Conservation (phyloP, 2,888 invertebrate species). For the Yponomeuta malinellus region DNA sequence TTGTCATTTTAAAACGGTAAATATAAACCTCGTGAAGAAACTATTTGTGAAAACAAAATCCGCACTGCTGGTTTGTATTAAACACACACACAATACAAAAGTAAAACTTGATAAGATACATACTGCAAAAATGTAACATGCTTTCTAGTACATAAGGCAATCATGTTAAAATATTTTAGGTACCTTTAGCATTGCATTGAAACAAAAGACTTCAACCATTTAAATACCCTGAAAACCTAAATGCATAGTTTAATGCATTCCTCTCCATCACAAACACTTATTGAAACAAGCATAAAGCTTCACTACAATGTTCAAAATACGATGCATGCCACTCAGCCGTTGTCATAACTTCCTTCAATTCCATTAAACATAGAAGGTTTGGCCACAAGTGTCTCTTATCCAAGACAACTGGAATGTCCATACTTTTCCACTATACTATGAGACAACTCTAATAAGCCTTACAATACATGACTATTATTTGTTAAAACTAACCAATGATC, state of each 20-base stretch:
- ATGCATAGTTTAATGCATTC: neutral
- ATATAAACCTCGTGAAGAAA: neutral
- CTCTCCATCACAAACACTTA: neutral
- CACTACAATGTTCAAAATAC: neutral
- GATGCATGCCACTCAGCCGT: neutral
- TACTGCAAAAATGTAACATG: neutral
- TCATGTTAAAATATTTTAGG: neutral
- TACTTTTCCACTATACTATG: neutral
- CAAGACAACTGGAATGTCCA: conserved; percentile 7
- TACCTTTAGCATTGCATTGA: neutral
- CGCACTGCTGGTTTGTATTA: neutral
- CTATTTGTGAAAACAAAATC: neutral
- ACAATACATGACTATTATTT: conserved; percentile 6
- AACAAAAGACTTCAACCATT: neutral
- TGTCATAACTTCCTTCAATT: neutral
- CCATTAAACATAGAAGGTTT: neutral
- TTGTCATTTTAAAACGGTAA: neutral
- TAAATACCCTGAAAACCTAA: neutral
- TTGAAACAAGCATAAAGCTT: neutral
- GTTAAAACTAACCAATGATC: conserved; percentile 38
- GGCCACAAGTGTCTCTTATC: neutral
- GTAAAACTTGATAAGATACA: neutral
- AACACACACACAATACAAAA: neutral
- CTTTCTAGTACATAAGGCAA: neutral
- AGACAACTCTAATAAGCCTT: neutral